phyloP scores from a whole-genome alignment of 37 sponge, comb jelly and placozoan genomes.

The Ianthella basta region DNA sequence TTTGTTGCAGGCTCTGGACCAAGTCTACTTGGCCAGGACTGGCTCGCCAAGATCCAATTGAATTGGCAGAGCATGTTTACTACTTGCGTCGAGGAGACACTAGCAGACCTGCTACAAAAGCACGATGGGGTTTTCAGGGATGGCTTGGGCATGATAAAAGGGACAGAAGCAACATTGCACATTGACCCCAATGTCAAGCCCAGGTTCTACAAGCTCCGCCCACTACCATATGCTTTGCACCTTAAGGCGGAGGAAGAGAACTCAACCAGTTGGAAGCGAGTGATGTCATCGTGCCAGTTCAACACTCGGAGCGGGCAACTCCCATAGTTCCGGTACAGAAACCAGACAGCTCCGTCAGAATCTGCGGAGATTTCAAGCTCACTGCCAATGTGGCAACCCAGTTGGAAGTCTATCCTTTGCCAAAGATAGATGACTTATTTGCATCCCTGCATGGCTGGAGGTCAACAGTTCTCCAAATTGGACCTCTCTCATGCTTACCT shows the following conservation, averaged over 20 bases:
- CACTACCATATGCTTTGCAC: conserved; percentile 3
- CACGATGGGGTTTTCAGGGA: conserved; percentile 28
- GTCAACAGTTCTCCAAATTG: conserved; percentile 9
- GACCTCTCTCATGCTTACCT: conserved; percentile 24
- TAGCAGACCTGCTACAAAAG: background rate
- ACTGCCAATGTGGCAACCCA: conserved; percentile 12
- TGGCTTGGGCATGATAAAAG: conserved; percentile 23
- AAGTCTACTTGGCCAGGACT: conserved; percentile 16
- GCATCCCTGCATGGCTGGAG: conserved; percentile 13
- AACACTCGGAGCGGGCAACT: conserved; percentile 51
- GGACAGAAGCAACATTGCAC: background rate
- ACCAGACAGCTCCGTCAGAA: conserved; percentile 48
- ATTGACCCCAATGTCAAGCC: background rate
- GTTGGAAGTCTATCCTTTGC: background rate
- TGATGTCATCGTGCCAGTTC: conserved; percentile 43
- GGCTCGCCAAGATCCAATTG: conserved; percentile 20
- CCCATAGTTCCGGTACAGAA: conserved; percentile 59
- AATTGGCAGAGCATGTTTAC: conserved; percentile 13
- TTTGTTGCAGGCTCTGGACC: conserved; percentile 29
- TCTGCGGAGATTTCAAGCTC: conserved; percentile 61
- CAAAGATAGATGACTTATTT: conserved; percentile 23
- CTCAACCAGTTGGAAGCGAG: conserved; percentile 18
- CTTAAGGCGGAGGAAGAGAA: conserved; percentile 43
- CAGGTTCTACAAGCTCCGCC: background rate
- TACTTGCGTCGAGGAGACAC: background rate